These are phyloP conservation scores for Drosophila fungiperda DNA, from an alignment of 2,888 invertebrate species.

Conservation along the genomic window DNA sequence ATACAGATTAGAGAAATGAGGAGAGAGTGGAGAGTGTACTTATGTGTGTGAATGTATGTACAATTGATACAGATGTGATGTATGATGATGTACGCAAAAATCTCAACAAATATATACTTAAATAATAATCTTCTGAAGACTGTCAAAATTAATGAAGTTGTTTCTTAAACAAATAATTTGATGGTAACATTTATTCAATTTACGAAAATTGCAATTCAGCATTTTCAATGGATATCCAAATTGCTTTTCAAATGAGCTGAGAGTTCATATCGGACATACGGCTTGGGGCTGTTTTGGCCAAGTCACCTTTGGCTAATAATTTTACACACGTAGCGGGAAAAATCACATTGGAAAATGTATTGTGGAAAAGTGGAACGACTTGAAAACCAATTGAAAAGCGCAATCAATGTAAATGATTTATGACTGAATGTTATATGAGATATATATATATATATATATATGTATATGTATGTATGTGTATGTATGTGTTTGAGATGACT, in stretches of 20 bases:
- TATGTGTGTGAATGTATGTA: slow-evolving; percentile 20
- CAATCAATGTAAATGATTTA: slow-evolving; percentile 64
- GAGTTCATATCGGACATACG: slow-evolving; percentile 6
- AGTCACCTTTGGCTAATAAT: slow-evolving; percentile 58
- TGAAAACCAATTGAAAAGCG: slow-evolving; percentile 49
- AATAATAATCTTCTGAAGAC: background rate
- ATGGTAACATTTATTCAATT: slow-evolving; percentile 4
- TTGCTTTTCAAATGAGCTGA: slow-evolving; percentile 14
- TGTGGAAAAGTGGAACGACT: slow-evolving; percentile 24
- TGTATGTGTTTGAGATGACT: slow-evolving; percentile 46
- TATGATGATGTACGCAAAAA: background rate
- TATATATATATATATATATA: slow-evolving; percentile 14
- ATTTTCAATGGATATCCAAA: slow-evolving; percentile 29
- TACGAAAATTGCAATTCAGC: slow-evolving; percentile 45
- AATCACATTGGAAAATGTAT: slow-evolving; percentile 33
- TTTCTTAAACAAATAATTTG: background rate
- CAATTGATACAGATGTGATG: background rate
- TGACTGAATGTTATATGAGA: too few relatives aligned
- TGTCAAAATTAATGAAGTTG: background rate
- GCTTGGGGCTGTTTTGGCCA: slow-evolving; percentile 29
- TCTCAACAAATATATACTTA: background rate
- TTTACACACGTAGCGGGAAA: slow-evolving; percentile 13
- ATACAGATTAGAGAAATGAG: slow-evolving; percentile 39
- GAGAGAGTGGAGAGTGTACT: slow-evolving; percentile 31
- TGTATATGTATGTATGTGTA: slow-evolving; percentile 12